These are phyloP conservation scores for Carassius gibelio DNA, from an alignment of 2,113 vertebrate genomes.

Conservation along the genomic window DNA sequence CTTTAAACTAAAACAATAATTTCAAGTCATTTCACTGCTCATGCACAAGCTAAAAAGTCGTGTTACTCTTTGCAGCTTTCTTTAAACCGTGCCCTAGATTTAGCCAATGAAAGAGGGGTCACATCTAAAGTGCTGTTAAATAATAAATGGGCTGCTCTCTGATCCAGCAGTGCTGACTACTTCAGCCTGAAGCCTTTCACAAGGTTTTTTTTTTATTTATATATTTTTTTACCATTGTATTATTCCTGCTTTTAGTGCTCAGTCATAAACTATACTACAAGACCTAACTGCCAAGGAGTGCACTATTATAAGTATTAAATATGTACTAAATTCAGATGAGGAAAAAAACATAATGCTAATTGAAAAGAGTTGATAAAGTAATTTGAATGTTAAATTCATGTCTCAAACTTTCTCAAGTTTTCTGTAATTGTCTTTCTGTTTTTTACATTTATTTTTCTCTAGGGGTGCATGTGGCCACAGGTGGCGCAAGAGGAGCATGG, in stretches of 20 bases:
- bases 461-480: constrained; percentile 68
- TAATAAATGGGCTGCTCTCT: constrained; percentile 23
- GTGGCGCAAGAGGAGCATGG: constrained; percentile 81
- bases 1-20: background rate
- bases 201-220: too few species aligned
- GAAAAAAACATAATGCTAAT: background rate
- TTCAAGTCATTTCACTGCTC: background rate
- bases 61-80: constrained; percentile 2
- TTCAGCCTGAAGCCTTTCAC: background rate
- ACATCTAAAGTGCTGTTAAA: constrained; percentile 18
- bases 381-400: background rate
- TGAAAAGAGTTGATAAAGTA: too few species aligned
- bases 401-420: background rate
- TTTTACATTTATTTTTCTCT: background rate
- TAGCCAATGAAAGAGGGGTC: background rate
- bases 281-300: background rate
- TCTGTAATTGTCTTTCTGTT: background rate
- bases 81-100: constrained; percentile 19
- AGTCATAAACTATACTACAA: background rate
- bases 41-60: background rate
- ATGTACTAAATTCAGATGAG: background rate
- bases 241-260: background rate
- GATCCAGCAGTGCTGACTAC: background rate
- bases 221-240: background rate
- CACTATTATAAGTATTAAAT: background rate